Percentiles rank a stretch among this genome's conserved stretches.
These are phyloP conservation scores for Drosophila nigricruria DNA, from an alignment of 2,888 invertebrate species.

Conservation along the genomic window DNA sequence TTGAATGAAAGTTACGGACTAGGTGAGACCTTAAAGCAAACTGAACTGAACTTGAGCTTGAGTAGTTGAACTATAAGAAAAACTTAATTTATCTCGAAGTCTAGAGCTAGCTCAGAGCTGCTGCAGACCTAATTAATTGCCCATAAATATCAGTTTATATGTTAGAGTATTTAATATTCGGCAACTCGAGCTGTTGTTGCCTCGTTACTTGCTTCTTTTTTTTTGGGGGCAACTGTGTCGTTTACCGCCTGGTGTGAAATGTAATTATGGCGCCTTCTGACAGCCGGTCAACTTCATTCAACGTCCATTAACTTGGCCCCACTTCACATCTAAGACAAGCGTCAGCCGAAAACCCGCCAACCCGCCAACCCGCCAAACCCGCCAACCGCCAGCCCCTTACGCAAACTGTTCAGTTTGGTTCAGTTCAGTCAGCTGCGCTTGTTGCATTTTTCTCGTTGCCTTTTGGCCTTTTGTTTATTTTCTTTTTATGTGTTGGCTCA, in stretches of 20 bases:
- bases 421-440: conserved; percentile 38
- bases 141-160: not conserved
- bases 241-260: conserved; percentile 69
- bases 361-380: not conserved
- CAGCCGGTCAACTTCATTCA: conserved; percentile 76
- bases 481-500: conserved; percentile 67
- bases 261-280: conserved; percentile 79
- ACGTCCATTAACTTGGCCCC: conserved; percentile 73
- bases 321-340: conserved; percentile 51
- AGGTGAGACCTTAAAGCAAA: not conserved
- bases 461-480: conserved; percentile 58
- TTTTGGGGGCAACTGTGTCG: conserved; percentile 20
- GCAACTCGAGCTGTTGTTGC: not conserved
- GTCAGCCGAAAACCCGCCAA: not conserved
- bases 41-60: too few relatives aligned
- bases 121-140: not conserved
- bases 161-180: conserved; percentile 7
- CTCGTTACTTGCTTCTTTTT: not conserved
- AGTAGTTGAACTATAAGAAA: too few relatives aligned
- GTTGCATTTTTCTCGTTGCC: conserved; percentile 52
- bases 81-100: too few relatives aligned
- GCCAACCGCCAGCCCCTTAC: not conserved
- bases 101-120: not conserved
- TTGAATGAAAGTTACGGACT: not conserved
- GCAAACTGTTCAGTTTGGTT: not conserved